A percentile compares a stretch with the other conserved stretches of the same genome.
phyloP scores from a whole-genome alignment of 2,888 invertebrate species.

The Epirrhoe alternata region DNA sequence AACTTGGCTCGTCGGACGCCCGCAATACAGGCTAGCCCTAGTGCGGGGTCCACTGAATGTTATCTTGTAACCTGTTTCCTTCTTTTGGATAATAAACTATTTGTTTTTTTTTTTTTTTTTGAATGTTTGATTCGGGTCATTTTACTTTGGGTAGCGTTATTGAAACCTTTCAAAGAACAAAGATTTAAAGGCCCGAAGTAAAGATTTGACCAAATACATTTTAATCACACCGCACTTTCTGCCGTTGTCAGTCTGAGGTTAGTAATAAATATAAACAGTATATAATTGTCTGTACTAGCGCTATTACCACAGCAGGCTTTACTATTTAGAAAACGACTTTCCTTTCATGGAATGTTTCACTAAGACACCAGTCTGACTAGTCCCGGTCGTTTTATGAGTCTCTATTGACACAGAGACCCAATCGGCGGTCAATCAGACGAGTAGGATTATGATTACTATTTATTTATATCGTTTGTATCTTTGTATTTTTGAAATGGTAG shows the following conservation, averaged over 20 bases:
- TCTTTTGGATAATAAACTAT: too few species aligned
- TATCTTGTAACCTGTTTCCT: too few species aligned
- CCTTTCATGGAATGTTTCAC: conserved; percentile 18
- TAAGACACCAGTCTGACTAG: conserved; percentile 6
- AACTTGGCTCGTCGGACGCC: too few species aligned
- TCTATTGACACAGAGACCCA: conserved; percentile 6
- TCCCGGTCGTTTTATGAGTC: conserved; percentile 7
- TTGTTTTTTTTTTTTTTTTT: too few species aligned
- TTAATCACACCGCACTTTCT: conserved; percentile 9
- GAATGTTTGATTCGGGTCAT: too few species aligned
- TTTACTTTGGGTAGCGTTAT: too few species aligned
- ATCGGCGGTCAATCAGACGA: background rate
- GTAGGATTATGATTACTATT: too few species aligned
- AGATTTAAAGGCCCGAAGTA: background rate
- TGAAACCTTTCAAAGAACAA: too few species aligned
- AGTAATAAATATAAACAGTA: background rate
- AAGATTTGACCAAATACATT: conserved; percentile 10
- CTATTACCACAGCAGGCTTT: conserved; percentile 9
- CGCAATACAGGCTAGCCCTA: too few species aligned
- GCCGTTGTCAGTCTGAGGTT: conserved; percentile 7
- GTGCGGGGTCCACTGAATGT: too few species aligned
- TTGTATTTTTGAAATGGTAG: too few species aligned
- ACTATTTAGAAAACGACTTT: conserved; percentile 26
- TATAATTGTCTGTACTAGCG: conserved; percentile 1
- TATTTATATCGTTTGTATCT: too few species aligned